Evolutionary conservation across 1,140 invertebrate genomes (phyloP).

Genomic region (Drosophila sp.): DNA sequence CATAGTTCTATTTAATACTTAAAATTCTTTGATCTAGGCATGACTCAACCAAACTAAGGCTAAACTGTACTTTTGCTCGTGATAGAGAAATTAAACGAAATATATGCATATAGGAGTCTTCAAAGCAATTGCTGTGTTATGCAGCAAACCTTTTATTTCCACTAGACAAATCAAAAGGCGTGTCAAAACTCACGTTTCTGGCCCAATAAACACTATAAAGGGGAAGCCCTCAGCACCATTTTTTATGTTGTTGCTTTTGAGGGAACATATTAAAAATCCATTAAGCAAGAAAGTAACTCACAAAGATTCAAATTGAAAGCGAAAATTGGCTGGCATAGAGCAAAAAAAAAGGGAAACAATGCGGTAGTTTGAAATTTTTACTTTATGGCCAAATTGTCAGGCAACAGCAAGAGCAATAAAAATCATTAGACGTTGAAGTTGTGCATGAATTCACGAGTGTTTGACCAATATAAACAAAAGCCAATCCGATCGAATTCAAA

Average conservation of each 20-base stretch:
- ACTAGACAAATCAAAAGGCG: slow-evolving; percentile 26
- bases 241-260: slow-evolving; percentile 9
- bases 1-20: no score
- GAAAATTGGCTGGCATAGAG: slow-evolving; percentile 27
- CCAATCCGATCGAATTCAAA: slow-evolving; percentile 18
- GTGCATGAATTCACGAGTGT: slow-evolving; percentile 33
- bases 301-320: slow-evolving; percentile 36
- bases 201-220: slow-evolving; percentile 31
- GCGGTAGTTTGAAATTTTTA: slow-evolving; percentile 35
- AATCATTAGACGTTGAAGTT: slow-evolving; percentile 37
- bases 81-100: neutral
- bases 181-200: slow-evolving; percentile 42
- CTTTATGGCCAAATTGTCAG: slow-evolving; percentile 52
- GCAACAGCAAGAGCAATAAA: slow-evolving; percentile 25
- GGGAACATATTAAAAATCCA: slow-evolving; percentile 42
- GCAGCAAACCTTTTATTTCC: slow-evolving; percentile 4
- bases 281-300: slow-evolving; percentile 32
- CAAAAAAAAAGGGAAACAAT: slow-evolving; percentile 34
- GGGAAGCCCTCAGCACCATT: slow-evolving; percentile 24
- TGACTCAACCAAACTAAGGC: no score
- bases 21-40: no score
- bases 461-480: slow-evolving; percentile 41
- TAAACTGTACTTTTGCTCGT: neutral
- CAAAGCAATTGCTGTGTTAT: neutral
- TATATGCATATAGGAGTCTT: neutral